Conservation (phyloP, 1,140 invertebrate genomes). For the Hypsibius dujardini region DNA sequence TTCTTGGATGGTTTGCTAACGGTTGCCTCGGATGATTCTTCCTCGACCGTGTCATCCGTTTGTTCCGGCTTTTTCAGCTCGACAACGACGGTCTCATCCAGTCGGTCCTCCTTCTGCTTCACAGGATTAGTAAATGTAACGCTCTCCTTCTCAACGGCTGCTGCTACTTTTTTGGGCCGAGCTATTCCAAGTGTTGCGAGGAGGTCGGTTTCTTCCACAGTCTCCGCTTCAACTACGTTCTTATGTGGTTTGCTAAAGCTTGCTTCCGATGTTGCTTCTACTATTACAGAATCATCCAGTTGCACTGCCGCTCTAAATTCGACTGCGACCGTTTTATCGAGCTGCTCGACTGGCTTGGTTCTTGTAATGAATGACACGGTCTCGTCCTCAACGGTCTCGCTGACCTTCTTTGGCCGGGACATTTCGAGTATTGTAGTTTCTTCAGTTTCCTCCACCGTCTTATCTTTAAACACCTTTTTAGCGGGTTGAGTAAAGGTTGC, state of each 20-base stretch:
- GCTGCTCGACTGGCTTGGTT: neutral
- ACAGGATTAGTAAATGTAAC: neutral
- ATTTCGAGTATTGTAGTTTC: too few species aligned
- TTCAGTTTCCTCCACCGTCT: too few species aligned
- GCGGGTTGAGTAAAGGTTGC: neutral
- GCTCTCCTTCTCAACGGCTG: neutral
- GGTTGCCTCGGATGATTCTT: neutral
- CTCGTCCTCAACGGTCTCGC: neutral
- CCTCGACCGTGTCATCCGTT: neutral
- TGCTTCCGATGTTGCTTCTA: neutral
- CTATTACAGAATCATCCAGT: neutral
- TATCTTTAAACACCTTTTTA: too few species aligned
- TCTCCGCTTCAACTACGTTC: neutral
- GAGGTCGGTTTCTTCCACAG: neutral
- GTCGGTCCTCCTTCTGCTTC: neutral
- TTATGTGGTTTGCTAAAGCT: neutral
- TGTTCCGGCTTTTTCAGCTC: neutral
- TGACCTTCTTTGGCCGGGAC: too few species aligned
- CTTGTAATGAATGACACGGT: neutral
- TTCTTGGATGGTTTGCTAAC: neutral
- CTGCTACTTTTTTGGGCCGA: neutral
- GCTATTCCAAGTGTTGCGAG: too few species aligned
- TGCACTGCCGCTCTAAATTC: neutral
- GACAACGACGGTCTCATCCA: neutral
- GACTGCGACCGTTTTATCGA: neutral